These are phyloP conservation scores for Oeneis ivallda DNA, from an alignment of 2,888 invertebrate species.

Conservation along the genomic window DNA sequence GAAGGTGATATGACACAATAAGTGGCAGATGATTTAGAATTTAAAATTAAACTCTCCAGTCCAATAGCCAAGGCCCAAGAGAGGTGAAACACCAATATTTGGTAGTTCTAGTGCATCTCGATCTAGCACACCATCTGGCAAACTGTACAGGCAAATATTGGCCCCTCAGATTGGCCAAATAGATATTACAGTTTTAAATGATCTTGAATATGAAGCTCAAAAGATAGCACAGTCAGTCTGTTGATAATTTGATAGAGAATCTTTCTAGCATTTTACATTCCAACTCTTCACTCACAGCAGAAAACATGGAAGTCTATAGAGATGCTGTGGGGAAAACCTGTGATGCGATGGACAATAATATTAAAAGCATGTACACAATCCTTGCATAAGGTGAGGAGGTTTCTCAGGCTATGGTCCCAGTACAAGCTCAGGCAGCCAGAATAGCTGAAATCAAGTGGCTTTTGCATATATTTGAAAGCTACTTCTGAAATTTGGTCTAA, in stretches of 20 bases:
- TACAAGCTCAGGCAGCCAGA: slow-evolving; percentile 91
- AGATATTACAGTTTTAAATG: slow-evolving; percentile 92
- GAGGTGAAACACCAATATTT: slow-evolving; percentile 80
- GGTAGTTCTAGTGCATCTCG: slow-evolving; percentile 80
- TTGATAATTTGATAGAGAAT: slow-evolving; percentile 95
- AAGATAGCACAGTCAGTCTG: slow-evolving; percentile 93
- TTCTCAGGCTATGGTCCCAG: slow-evolving; percentile 93
- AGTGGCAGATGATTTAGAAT: slow-evolving; percentile 95
- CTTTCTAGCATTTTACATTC: slow-evolving; percentile 85
- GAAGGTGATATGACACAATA: slow-evolving; percentile 97
- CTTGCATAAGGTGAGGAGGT: slow-evolving; percentile 98
- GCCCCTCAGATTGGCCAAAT: slow-evolving; percentile 88
- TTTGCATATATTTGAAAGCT: slow-evolving; percentile 85
- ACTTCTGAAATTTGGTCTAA: slow-evolving; percentile 58
- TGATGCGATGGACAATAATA: slow-evolving; percentile 96
- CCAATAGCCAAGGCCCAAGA: slow-evolving; percentile 88
- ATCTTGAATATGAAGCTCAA: slow-evolving; percentile 94
- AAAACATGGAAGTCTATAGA: slow-evolving; percentile 95
- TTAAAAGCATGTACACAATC: slow-evolving; percentile 97
- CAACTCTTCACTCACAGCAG: slow-evolving; percentile 95
- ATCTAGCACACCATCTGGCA: slow-evolving; percentile 86
- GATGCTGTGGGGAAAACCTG: slow-evolving; percentile 96
- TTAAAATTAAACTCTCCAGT: slow-evolving; percentile 86
- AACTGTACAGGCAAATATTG: slow-evolving; percentile 85
- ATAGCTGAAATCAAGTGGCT: slow-evolving; percentile 89